These are phyloP conservation scores for Pelodytes ibericus DNA, from an alignment of 2,797 vertebrate genomes.

Conservation along the genomic window DNA sequence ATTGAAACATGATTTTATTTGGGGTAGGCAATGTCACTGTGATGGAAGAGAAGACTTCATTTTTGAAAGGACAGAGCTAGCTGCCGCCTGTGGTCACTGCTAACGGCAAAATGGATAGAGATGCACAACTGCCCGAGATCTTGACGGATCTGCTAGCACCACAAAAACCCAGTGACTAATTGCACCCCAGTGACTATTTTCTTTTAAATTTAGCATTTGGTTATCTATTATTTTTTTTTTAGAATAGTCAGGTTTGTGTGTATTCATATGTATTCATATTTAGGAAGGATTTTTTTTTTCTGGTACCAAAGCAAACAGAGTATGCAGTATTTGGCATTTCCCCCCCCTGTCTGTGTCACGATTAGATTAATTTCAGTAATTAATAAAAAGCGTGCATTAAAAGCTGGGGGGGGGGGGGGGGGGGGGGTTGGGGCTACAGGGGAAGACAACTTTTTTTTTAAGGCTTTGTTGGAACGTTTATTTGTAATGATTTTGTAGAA, in stretches of 20 bases:
- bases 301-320: not conserved
- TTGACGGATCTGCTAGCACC: not conserved
- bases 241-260: conserved; percentile 9
- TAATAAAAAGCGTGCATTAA: not conserved
- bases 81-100: conserved; percentile 16
- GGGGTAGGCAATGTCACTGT: conserved; percentile 9
- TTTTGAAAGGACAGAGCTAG: conserved; percentile 22
- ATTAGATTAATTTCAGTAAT: not conserved
- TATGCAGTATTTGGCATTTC: not conserved
- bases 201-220: not conserved
- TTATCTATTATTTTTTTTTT: too few species aligned
- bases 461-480: too few species aligned
- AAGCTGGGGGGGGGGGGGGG: not conserved
- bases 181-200: not conserved
- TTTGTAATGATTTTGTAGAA: too few species aligned
- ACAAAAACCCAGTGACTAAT: not conserved
- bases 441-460: too few species aligned
- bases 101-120: not conserved
- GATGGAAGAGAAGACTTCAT: conserved; percentile 23
- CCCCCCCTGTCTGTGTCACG: not conserved
- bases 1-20: conserved; percentile 4
- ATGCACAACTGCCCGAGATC: conserved; percentile 9
- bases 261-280: not conserved
- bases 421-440: too few species aligned
- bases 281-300: not conserved